phyloP scores from a whole-genome alignment of 2,888 invertebrate genomes.

The Galeruca laticollis region DNA sequence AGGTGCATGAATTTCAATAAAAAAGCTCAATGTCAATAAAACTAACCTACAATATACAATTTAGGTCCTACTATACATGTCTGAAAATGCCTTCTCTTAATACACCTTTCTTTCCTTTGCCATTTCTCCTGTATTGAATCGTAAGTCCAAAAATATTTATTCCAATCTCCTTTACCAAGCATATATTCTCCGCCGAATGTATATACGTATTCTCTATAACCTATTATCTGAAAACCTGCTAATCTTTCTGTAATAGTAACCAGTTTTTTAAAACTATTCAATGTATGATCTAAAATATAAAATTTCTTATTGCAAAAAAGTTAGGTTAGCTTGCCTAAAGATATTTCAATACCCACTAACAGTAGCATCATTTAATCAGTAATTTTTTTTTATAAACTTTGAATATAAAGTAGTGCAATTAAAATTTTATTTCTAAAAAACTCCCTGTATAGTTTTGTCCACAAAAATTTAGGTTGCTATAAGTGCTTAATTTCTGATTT shows the following conservation, averaged over 20 bases:
- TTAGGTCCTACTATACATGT: conserved; percentile 58
- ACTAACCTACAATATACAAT: conserved; percentile 60
- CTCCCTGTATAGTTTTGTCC: too few species aligned
- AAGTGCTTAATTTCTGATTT: too few species aligned
- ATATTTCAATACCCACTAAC: too few species aligned
- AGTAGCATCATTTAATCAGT: too few species aligned
- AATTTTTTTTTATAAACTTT: too few species aligned
- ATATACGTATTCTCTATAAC: conserved; percentile 61
- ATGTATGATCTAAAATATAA: conserved; percentile 41
- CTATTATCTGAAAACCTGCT: conserved; percentile 56
- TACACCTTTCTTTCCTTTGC: conserved; percentile 57
- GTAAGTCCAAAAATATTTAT: conserved; percentile 60
- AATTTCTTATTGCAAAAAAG: neutral
- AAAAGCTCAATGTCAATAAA: too few species aligned
- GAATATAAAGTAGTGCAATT: too few species aligned
- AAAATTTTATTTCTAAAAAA: too few species aligned
- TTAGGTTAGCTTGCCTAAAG: too few species aligned
- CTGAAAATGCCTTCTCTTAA: conserved; percentile 62
- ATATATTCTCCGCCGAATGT: conserved; percentile 62
- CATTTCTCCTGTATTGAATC: conserved; percentile 59
- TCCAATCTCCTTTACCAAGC: conserved; percentile 62
- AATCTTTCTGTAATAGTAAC: conserved; percentile 48
- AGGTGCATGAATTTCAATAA: too few species aligned
- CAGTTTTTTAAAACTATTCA: conserved; percentile 44
- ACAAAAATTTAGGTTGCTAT: too few species aligned